These are phyloP conservation scores for Andrena flavipes DNA, from an alignment of 2,888 invertebrate species.

Conservation along the genomic window DNA sequence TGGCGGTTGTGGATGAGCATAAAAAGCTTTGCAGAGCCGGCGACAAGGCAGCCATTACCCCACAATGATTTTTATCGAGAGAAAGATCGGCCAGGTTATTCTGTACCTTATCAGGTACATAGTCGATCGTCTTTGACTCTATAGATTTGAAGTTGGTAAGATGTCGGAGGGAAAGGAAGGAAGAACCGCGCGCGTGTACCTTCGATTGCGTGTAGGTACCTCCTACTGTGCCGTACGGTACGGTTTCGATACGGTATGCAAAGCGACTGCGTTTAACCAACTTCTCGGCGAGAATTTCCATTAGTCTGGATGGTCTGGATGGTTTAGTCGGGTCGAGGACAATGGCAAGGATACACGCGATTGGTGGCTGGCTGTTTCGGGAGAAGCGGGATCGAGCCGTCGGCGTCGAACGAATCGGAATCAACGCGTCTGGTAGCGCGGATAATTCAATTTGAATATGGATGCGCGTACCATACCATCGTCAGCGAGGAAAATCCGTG, in stretches of 20 bases:
- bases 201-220: neutral
- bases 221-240: conserved; percentile 8
- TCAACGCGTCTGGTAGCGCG: conserved; percentile 84
- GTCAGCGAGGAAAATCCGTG: conserved; percentile 47
- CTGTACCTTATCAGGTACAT: no score
- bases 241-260: conserved; percentile 80
- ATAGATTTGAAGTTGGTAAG: neutral
- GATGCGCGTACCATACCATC: conserved; percentile 67
- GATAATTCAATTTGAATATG: conserved; percentile 85
- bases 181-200: neutral
- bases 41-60: no score
- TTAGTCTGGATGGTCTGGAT: conserved; percentile 74
- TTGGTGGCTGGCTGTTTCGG: conserved; percentile 49
- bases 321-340: conserved; percentile 43
- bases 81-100: neutral
- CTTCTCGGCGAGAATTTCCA: conserved; percentile 83
- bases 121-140: neutral
- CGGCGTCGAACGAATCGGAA: conserved; percentile 83
- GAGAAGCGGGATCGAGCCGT: conserved; percentile 69
- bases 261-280: conserved; percentile 82
- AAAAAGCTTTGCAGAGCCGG: neutral
- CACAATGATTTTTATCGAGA: neutral
- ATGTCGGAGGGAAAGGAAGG: neutral
- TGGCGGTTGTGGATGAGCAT: neutral
- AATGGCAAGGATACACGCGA: conserved; percentile 43